Conservation (phyloP, 92 coral and sea anemone genomes). For the Phenganax marumi region DNA sequence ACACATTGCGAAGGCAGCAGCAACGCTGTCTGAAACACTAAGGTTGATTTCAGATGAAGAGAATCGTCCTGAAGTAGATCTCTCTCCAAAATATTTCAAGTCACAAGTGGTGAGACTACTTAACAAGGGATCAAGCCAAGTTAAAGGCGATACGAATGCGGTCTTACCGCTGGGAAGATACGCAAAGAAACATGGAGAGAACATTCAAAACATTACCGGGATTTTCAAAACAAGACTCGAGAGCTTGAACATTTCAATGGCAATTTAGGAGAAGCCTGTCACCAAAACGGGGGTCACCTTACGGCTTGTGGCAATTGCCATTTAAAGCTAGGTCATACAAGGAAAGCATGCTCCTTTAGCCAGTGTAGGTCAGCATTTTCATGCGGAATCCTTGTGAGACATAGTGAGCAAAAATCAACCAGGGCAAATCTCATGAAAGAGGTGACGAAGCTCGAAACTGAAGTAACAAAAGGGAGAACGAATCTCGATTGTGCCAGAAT, state of each 20-base stretch:
- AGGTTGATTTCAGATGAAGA: background rate
- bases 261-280: slow-evolving; percentile 9
- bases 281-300: slow-evolving; percentile 44
- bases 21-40: background rate
- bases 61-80: slow-evolving; percentile 51
- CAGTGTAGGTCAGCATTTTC: slow-evolving; percentile 44
- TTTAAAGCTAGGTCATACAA: slow-evolving; percentile 17
- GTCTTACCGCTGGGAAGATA: too few species aligned
- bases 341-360: slow-evolving; percentile 42
- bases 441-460: too few species aligned
- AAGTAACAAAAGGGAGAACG: slow-evolving; percentile 29
- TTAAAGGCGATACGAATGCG: too few species aligned
- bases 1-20: slow-evolving; percentile 30
- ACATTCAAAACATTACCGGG: too few species aligned
- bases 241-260: too few species aligned
- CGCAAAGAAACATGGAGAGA: too few species aligned
- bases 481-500: slow-evolving; percentile 41
- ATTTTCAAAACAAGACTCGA: too few species aligned
- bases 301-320: slow-evolving; percentile 16
- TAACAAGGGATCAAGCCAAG: slow-evolving; percentile 50
- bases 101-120: slow-evolving; percentile 41
- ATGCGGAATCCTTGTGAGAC: too few species aligned
- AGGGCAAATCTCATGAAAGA: too few species aligned
- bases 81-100: slow-evolving; percentile 50
- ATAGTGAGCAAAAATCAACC: too few species aligned